Evolutionary conservation across 2,888 invertebrate species (phyloP), one percentile per base, ranked within the genome.

Genomic region (Gortyna flavago): DNA sequence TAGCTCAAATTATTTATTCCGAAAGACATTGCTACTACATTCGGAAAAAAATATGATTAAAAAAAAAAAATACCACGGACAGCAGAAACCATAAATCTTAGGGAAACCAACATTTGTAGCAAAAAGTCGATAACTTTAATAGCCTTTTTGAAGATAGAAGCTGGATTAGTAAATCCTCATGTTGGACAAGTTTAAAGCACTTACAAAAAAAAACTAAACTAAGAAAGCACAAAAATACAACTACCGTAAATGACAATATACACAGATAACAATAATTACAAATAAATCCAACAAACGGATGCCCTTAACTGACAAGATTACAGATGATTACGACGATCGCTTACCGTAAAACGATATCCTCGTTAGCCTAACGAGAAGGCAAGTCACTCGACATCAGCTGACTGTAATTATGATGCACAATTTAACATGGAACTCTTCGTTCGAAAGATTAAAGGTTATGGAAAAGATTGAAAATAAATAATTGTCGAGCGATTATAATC

Each of bases 331-430:
- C 32, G 41, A 41, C 0, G 72, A 72, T 65, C 68, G 48, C 64
- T 72, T 66, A 78, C 81, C 84, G 54, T 74, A 72, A 76, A 85
- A 67, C 59, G 87, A 86, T 76, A 62, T 48, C 38, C 81, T 85
- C 85, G 87, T 85, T 86, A 86, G 32, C 38, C 7, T 75, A 72
- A 78, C 72, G 69, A 85, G 77, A 80, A 54, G 35, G 57, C 64
- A 66, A 82, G 78, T 85, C 78, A 68, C 32, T 57, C 32, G 25
- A 51, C 41, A 77, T 81, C 72, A 71, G 61, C 83, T 78, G 70
- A 18, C 68, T 57, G 57, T 74, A 74, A 86, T 84, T 86, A 86
- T 84, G 44, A 81, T 57, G 85, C 75, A 61, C 84, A 80, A 86
- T 85, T 85, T 71, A 77, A 86, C 80, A 73, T 44, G 29, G 35